These are phyloP conservation scores for Holothuria glaberrima DNA, from an alignment of 35 echinoderm and acorn worm species.

Conservation along the genomic window DNA sequence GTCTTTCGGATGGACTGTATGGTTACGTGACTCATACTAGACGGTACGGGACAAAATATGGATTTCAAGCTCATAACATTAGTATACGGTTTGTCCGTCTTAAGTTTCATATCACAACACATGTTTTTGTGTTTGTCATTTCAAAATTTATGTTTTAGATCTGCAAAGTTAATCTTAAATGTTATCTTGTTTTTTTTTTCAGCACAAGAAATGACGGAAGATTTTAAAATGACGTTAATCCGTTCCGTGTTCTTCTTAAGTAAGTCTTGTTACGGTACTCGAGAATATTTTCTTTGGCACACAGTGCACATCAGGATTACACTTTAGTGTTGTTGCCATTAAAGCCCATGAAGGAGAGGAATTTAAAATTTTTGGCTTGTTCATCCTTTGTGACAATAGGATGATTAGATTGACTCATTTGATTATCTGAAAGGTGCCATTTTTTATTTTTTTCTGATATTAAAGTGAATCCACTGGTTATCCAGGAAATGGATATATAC, in stretches of 20 bases:
- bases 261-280: neutral
- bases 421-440: too few relatives aligned
- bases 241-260: neutral
- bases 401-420: too few relatives aligned
- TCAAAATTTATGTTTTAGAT: neutral
- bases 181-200: constrained; percentile 3
- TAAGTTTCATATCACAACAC: neutral
- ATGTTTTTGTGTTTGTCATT: neutral
- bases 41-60: neutral
- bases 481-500: too few relatives aligned
- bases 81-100: neutral
- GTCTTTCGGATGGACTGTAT: neutral
- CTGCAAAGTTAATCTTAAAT: neutral
- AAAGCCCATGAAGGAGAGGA: too few relatives aligned
- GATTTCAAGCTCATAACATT: neutral
- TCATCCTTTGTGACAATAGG: too few relatives aligned
- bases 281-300: neutral
- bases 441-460: too few relatives aligned
- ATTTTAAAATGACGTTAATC: neutral
- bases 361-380: too few relatives aligned
- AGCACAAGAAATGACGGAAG: neutral
- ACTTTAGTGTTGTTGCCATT: neutral
- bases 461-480: too few relatives aligned
- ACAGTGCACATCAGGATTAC: neutral
- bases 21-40: neutral